Percentiles rank a stretch among this genome's conserved stretches.
phyloP scores from a whole-genome alignment of 1,140 invertebrate species.

The Galleria mellonella region DNA sequence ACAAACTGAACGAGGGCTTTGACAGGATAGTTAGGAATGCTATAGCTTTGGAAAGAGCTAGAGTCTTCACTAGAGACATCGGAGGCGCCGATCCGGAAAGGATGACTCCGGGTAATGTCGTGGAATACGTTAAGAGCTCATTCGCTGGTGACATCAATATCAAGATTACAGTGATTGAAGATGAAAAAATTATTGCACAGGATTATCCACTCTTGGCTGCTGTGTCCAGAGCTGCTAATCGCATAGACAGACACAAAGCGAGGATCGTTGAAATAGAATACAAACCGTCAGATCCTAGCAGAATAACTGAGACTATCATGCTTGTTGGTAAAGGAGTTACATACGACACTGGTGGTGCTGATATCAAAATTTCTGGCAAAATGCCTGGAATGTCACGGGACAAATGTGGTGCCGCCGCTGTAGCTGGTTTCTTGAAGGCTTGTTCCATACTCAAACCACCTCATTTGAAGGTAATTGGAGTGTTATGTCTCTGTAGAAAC shows the following conservation, averaged over 20 bases:
- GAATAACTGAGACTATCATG: slow-evolving; percentile 83
- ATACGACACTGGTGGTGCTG: slow-evolving; percentile 93
- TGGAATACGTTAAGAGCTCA: slow-evolving; percentile 84
- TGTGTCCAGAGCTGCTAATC: slow-evolving; percentile 90
- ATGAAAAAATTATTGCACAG: slow-evolving; percentile 78
- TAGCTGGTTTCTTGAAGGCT: slow-evolving; percentile 92
- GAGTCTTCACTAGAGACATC: slow-evolving; percentile 52
- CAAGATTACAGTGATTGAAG: slow-evolving; percentile 83
- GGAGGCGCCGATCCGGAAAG: slow-evolving; percentile 93
- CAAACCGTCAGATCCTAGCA: slow-evolving; percentile 77
- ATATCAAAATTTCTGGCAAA: slow-evolving; percentile 89
- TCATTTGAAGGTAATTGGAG: slow-evolving; percentile 90
- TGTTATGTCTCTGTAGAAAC: slow-evolving; percentile 92
- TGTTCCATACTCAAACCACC: slow-evolving; percentile 77
- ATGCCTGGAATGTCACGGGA: slow-evolving; percentile 98
- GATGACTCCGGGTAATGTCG: slow-evolving; percentile 87
- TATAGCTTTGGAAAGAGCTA: slow-evolving; percentile 79
- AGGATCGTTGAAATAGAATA: slow-evolving; percentile 91
- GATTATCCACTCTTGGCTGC: slow-evolving; percentile 94
- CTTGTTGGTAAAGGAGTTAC: slow-evolving; percentile 98
- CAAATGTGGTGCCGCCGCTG: slow-evolving; percentile 96
- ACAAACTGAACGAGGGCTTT: slow-evolving; percentile 41
- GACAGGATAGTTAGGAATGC: slow-evolving; percentile 76
- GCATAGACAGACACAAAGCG: slow-evolving; percentile 84
- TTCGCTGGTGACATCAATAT: slow-evolving; percentile 78